Conservation (phyloP, 1,140 invertebrate genomes). For the Brachionus sp. region DNA sequence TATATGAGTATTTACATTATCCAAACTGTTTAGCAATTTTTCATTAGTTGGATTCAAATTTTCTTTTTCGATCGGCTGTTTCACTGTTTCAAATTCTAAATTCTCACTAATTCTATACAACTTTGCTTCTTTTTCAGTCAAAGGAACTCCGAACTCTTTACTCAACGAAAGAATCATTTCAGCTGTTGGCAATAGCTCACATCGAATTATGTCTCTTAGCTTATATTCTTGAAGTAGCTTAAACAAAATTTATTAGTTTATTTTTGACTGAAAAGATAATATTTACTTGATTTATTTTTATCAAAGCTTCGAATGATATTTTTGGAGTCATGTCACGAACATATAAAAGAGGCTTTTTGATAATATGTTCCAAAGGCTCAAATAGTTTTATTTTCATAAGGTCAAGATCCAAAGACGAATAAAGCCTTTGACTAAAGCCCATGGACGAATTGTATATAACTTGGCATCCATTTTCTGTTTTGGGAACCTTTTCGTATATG, state of each 20-base stretch:
- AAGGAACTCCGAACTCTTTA: conserved; percentile 58
- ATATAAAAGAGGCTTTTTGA: conserved; percentile 56
- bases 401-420: conserved; percentile 56
- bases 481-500: conserved; percentile 50
- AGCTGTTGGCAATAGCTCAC: conserved; percentile 55
- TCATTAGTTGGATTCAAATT: conserved; percentile 5
- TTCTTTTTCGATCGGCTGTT: not conserved
- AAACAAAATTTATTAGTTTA: not conserved
- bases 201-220: conserved; percentile 52
- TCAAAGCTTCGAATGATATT: conserved; percentile 55
- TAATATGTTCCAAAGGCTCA: conserved; percentile 54
- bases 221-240: conserved; percentile 47
- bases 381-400: conserved; percentile 56
- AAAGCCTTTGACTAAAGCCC: conserved; percentile 55
- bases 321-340: conserved; percentile 58
- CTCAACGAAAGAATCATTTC: conserved; percentile 58
- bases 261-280: not conserved
- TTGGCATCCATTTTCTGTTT: conserved; percentile 51
- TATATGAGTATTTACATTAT: conserved; percentile 17
- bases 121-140: conserved; percentile 54
- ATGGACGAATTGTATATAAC: conserved; percentile 57
- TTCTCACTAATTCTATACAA: not conserved
- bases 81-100: not conserved
- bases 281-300: conserved; percentile 55
- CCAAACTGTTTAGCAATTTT: conserved; percentile 17